These are phyloP conservation scores for Ceratosolen fusciceps DNA, from an alignment of 1,140 invertebrate species.

Conservation along the genomic window DNA sequence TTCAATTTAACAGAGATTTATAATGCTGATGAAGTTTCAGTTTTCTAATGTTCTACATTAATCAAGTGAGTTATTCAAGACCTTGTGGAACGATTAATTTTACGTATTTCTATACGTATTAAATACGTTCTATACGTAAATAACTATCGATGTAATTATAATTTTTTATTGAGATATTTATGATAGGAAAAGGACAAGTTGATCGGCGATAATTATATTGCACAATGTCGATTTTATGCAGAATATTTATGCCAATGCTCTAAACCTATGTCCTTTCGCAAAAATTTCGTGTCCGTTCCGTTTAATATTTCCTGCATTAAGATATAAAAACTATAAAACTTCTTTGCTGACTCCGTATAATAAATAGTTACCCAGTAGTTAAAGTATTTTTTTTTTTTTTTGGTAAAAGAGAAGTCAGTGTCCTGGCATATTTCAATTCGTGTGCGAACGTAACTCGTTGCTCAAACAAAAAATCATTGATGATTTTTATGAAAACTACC, in stretches of 20 bases:
- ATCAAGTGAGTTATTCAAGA: background rate
- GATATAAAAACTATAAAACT: background rate
- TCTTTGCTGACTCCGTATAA: constrained; percentile 7
- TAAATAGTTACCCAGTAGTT: too few relatives aligned
- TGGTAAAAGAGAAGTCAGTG: too few relatives aligned
- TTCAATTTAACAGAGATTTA: background rate
- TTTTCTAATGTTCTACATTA: background rate
- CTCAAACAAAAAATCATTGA: too few relatives aligned
- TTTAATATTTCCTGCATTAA: background rate
- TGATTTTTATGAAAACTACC: too few relatives aligned
- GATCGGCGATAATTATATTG: background rate
- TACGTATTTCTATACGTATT: too few relatives aligned
- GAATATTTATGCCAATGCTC: background rate
- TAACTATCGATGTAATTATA: background rate
- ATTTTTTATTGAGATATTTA: background rate
- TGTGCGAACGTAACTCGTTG: too few relatives aligned
- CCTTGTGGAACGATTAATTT: background rate
- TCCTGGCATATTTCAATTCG: too few relatives aligned
- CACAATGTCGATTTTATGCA: background rate
- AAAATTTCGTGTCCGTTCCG: background rate
- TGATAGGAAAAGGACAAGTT: background rate
- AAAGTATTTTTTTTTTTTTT: too few relatives aligned
- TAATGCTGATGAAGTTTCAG: background rate
- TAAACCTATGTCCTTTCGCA: background rate
- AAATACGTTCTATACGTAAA: background rate